phyloP scores from a whole-genome alignment of 2,797 vertebrate genomes.

The Myiotriccus ornatus region DNA sequence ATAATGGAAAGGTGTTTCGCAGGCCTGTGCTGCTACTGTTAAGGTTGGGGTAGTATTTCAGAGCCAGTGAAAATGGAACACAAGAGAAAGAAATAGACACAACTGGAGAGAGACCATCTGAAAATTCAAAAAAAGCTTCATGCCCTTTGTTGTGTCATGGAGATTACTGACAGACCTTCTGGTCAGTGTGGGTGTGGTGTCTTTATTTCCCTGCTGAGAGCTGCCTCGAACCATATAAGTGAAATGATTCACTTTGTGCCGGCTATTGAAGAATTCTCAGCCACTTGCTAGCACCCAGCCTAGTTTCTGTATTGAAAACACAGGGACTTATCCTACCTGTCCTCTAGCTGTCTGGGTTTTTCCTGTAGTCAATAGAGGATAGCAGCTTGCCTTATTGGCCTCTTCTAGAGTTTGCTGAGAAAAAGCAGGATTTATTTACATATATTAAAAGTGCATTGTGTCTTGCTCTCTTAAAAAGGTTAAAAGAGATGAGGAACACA shows the following conservation, averaged over 20 bases:
- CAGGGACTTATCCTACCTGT: background rate
- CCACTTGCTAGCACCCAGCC: background rate
- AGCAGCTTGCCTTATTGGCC: background rate
- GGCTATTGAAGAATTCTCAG: background rate
- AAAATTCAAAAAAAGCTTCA: background rate
- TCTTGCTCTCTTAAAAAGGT: conserved; percentile 76
- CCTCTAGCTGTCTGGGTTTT: background rate
- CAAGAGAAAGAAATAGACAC: rapidly evolving
- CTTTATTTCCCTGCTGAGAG: background rate
- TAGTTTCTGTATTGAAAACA: background rate
- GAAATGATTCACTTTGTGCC: background rate
- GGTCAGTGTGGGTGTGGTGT: background rate
- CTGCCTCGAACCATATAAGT: background rate
- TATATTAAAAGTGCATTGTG: background rate
- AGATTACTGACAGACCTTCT: background rate
- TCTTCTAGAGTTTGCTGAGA: background rate
- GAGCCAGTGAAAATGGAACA: background rate
- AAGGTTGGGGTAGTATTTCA: background rate
- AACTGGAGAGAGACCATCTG: background rate
- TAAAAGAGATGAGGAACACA: conserved; percentile 93
- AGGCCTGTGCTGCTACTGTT: background rate
- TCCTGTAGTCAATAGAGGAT: background rate
- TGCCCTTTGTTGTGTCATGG: background rate
- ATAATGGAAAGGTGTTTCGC: background rate
- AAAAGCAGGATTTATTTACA: background rate